These are phyloP conservation scores for Solenodon paradoxus DNA, from an alignment of 2,113 vertebrate genomes.

Conservation along the genomic window DNA sequence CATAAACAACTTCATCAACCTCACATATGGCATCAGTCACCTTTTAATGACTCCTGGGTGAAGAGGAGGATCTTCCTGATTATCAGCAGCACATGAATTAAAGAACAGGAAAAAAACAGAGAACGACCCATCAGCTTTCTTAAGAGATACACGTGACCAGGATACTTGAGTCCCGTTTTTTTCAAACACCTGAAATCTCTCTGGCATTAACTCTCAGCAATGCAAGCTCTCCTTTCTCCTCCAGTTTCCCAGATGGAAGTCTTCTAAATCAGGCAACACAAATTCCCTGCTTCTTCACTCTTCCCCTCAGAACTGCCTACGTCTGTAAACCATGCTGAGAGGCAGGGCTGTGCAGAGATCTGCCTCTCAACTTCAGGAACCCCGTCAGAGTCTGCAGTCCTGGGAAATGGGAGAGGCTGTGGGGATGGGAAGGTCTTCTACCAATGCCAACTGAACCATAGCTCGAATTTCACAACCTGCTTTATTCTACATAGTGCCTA, in stretches of 20 bases:
- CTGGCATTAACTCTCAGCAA: not conserved
- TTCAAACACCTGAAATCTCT: not conserved
- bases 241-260: not conserved
- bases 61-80: not conserved
- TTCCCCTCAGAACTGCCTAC: not conserved
- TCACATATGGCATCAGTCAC: not conserved
- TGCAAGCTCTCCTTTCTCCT: not conserved
- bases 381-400: not conserved
- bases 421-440: not conserved
- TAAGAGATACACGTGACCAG: not conserved
- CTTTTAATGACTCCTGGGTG: not conserved
- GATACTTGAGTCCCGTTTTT: not conserved
- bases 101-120: not conserved
- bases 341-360: not conserved
- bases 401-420: not conserved
- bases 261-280: not conserved
- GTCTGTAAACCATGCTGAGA: not conserved
- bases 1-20: not conserved
- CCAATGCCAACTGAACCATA: not conserved
- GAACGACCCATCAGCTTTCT: not conserved
- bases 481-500: not conserved
- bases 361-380: not conserved
- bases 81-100: not conserved
- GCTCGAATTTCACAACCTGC: not conserved
- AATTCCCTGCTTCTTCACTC: not conserved